phyloP scores from a whole-genome alignment of 2,888 invertebrate species.

The Drosophila maculinotata region DNA sequence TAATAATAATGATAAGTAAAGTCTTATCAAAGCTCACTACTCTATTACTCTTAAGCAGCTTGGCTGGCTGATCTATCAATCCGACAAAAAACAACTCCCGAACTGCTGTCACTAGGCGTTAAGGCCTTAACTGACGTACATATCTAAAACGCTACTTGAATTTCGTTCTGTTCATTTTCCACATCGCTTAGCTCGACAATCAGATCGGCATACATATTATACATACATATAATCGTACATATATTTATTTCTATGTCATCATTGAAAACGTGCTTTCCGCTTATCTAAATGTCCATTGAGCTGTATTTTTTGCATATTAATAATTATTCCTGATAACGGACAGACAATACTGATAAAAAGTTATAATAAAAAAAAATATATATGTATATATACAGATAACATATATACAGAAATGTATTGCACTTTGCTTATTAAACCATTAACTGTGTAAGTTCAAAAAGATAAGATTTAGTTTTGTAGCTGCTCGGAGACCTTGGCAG shows the following conservation, averaged over 20 bases:
- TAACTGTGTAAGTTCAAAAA: conserved; percentile 12
- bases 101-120: conserved; percentile 44
- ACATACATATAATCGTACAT: conserved; percentile 1
- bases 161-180: conserved; percentile 14
- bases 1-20: conserved; percentile 26
- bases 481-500: background rate
- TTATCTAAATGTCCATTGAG: conserved; percentile 39
- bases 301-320: conserved; percentile 15
- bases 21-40: conserved; percentile 38
- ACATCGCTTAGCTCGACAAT: conserved; percentile 8
- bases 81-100: conserved; percentile 12
- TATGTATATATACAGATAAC: background rate
- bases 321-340: conserved; percentile 26
- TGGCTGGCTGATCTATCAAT: conserved; percentile 44
- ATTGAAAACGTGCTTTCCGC: conserved; percentile 30
- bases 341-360: conserved; percentile 9
- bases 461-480: conserved; percentile 3
- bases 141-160: conserved; percentile 26
- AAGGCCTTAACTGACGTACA: conserved; percentile 37
- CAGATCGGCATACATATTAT: conserved; percentile 4
- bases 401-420: conserved; percentile 25
- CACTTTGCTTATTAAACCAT: conserved; percentile 8
- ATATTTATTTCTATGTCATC: background rate
- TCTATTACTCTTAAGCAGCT: conserved; percentile 5
- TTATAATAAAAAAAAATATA: conserved; percentile 3